phyloP scores from a whole-genome alignment of 1,140 invertebrate species.

The Eumaeus atala region DNA sequence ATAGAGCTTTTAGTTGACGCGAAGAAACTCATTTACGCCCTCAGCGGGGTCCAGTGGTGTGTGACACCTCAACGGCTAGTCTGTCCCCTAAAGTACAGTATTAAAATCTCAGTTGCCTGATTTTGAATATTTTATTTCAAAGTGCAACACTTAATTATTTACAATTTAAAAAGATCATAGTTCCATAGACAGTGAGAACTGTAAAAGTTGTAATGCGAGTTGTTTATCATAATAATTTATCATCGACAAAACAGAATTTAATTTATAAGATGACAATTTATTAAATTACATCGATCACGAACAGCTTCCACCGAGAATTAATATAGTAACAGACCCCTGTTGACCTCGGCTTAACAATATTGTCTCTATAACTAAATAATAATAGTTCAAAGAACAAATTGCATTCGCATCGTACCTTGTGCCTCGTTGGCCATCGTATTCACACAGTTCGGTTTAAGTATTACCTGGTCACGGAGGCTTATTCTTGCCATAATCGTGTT shows the following conservation, averaged over 20 bases:
- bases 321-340: conserved; percentile 32
- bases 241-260: background rate
- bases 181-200: background rate
- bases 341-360: conserved; percentile 33
- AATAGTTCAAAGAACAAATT: conserved; percentile 35
- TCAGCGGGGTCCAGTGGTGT: too few species aligned
- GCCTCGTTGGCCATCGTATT: conserved; percentile 15
- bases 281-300: conserved; percentile 48
- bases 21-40: too few species aligned
- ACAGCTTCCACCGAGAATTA: conserved; percentile 37
- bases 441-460: conserved; percentile 14
- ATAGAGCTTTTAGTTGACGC: too few species aligned
- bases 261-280: conserved; percentile 30
- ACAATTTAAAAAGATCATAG: background rate
- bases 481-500: conserved; percentile 4
- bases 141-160: background rate
- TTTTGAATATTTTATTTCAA: background rate
- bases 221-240: background rate
- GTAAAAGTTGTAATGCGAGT: conserved; percentile 1
- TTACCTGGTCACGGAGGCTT: background rate
- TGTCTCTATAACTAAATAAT: conserved; percentile 44
- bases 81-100: too few species aligned
- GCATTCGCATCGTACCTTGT: conserved; percentile 15
- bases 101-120: too few species aligned
- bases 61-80: too few species aligned